Percentiles rank a stretch among this genome's conserved stretches.
These are phyloP conservation scores for Pogonocherus hispidulus DNA, from an alignment of 2,888 invertebrate genomes.

Conservation along the genomic window DNA sequence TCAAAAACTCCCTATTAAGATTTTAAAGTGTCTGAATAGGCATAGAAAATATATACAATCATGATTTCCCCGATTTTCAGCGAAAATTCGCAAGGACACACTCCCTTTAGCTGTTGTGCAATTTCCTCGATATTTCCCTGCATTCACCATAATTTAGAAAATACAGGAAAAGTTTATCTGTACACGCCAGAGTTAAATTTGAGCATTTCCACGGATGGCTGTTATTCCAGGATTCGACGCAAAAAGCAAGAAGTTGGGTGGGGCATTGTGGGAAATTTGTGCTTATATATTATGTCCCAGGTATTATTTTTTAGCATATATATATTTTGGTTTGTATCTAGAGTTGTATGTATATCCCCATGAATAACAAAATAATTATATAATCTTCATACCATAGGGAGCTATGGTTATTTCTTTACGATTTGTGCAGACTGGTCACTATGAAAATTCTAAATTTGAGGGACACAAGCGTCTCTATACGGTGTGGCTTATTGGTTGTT, in stretches of 20 bases:
- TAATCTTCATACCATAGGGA: too few species aligned
- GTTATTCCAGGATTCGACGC: constrained; percentile 59
- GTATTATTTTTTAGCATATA: constrained; percentile 48
- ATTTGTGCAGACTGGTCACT: constrained; percentile 65
- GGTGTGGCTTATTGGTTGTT: constrained; percentile 63
- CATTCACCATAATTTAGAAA: constrained; percentile 73
- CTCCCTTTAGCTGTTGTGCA: constrained; percentile 77
- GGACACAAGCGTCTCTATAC: constrained; percentile 59
- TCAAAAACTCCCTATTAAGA: too few species aligned
- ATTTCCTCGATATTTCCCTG: constrained; percentile 72
- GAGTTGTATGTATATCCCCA: background rate
- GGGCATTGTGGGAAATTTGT: constrained; percentile 60
- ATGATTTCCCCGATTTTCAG: constrained; percentile 1
- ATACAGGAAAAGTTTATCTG: constrained; percentile 71
- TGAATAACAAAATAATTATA: too few species aligned
- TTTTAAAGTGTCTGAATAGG: too few species aligned
- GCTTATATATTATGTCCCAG: constrained; percentile 57
- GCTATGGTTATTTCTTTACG: constrained; percentile 50
- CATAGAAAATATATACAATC: too few species aligned
- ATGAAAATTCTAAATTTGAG: constrained; percentile 55
- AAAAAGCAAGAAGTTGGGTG: constrained; percentile 61
- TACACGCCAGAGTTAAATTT: constrained; percentile 70
- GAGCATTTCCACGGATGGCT: constrained; percentile 64
- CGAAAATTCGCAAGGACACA: constrained; percentile 66
- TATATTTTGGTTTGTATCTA: background rate